A percentile compares a stretch with the other conserved stretches of the same genome.
Evolutionary conservation across 2,113 vertebrate genomes (phyloP).

Genomic region (Cynoglossus semilaevis): DNA sequence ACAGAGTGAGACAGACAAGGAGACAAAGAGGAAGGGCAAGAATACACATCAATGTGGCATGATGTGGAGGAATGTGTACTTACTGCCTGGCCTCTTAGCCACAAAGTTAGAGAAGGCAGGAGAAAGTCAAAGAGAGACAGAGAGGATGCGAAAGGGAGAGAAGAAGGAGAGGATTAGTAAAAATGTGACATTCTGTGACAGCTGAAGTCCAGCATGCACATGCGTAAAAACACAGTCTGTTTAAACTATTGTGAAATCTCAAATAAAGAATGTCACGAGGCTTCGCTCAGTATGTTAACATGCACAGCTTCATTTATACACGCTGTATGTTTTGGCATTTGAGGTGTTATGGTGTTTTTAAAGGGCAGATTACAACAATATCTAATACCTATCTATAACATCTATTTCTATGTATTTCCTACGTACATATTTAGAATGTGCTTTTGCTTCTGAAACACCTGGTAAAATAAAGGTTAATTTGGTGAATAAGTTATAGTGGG

Average conservation of each 20-base stretch:
- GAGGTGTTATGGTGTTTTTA: too few relatives aligned
- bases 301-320: too few relatives aligned
- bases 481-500: too few relatives aligned
- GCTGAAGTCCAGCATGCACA: slow-evolving; percentile 13
- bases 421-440: too few relatives aligned
- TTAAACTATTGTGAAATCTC: slow-evolving; percentile 8
- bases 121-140: slow-evolving; percentile 54
- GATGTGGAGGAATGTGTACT: slow-evolving; percentile 69
- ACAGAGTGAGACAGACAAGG: slow-evolving; percentile 7
- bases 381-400: too few relatives aligned
- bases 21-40: slow-evolving; percentile 19
- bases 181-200: slow-evolving; percentile 25
- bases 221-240: neutral
- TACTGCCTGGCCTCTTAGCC: slow-evolving; percentile 72
- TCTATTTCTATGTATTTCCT: too few relatives aligned
- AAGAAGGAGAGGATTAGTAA: slow-evolving; percentile 1
- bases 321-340: too few relatives aligned
- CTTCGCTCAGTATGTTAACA: too few relatives aligned
- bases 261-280: too few relatives aligned
- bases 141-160: slow-evolving; percentile 36
- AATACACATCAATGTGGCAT: slow-evolving; percentile 48
- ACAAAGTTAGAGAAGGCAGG: slow-evolving; percentile 63
- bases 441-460: too few relatives aligned
- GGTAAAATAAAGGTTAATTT: too few relatives aligned
- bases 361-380: too few relatives aligned